These are phyloP conservation scores for Danio aesculapii DNA, from an alignment of 2,797 vertebrate species.

Conservation along the genomic window DNA sequence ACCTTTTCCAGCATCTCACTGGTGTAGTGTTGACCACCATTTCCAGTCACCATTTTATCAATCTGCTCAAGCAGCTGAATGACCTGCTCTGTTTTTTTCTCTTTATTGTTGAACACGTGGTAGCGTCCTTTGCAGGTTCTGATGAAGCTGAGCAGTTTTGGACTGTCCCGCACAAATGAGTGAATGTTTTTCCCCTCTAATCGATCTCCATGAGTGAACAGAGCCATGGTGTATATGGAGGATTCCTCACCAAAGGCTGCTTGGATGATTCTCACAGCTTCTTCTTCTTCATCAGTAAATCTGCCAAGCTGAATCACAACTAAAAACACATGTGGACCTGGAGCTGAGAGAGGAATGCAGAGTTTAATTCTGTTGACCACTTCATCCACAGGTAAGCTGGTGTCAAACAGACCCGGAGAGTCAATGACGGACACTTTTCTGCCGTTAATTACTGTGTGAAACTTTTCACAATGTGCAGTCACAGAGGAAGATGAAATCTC, in stretches of 20 bases:
- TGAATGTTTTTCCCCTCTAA: conserved; percentile 37
- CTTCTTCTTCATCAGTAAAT: conserved; percentile 30
- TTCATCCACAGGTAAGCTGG: not conserved
- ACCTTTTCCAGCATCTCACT: conserved; percentile 21
- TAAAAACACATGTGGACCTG: conserved; percentile 44
- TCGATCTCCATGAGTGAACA: conserved; percentile 50
- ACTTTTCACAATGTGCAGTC: conserved; percentile 9
- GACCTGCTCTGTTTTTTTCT: conserved; percentile 29
- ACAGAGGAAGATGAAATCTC: conserved; percentile 29
- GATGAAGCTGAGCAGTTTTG: conserved; percentile 26
- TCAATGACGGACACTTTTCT: conserved; percentile 39
- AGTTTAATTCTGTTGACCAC: conserved; percentile 28
- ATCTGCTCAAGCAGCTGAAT: conserved; percentile 32
- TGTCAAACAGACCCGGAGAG: conserved; percentile 48
- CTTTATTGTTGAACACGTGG: conserved; percentile 41
- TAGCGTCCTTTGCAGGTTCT: conserved; percentile 3
- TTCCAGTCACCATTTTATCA: conserved; percentile 41
- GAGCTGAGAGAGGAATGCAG: conserved; percentile 31
- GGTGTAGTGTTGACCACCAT: conserved; percentile 11
- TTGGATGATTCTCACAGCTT: conserved; percentile 29
- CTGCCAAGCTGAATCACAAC: conserved; percentile 32
- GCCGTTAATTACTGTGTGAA: not conserved
- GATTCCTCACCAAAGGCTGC: conserved; percentile 30
- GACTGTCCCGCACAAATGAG: conserved; percentile 5
- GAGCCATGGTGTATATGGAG: conserved; percentile 14